Conservation (phyloP, 92 coral and sea anemone genomes). For the Porites divaricata region DNA sequence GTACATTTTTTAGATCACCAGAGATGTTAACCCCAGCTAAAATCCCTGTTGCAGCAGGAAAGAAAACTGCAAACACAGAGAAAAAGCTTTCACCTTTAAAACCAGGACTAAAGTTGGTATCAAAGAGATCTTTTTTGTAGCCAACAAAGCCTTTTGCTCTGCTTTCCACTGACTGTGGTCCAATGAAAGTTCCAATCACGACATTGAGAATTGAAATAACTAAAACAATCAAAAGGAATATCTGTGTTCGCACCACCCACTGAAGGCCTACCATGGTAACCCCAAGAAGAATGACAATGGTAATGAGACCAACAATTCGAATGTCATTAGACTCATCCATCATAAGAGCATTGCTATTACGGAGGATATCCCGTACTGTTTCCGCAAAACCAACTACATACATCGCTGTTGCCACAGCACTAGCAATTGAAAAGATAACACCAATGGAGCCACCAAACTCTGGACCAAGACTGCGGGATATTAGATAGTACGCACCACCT, state of each 20-base stretch:
- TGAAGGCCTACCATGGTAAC: slow-evolving; percentile 87
- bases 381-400: slow-evolving; percentile 98
- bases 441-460: slow-evolving; percentile 99
- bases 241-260: slow-evolving; percentile 97
- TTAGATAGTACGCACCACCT: slow-evolving; percentile 96
- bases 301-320: slow-evolving; percentile 91
- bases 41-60: slow-evolving; percentile 98
- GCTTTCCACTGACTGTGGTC: slow-evolving; percentile 81
- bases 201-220: slow-evolving; percentile 85
- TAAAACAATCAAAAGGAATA: slow-evolving; percentile 77
- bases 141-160: slow-evolving; percentile 83
- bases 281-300: slow-evolving; percentile 83
- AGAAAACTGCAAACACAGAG: slow-evolving; percentile 96
- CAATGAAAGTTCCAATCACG: slow-evolving; percentile 85
- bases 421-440: slow-evolving; percentile 92
- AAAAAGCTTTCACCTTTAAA: slow-evolving; percentile 84
- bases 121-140: slow-evolving; percentile 65
- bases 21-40: slow-evolving; percentile 98
- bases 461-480: slow-evolving; percentile 98
- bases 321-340: slow-evolving; percentile 92
- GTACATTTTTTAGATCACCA: slow-evolving; percentile 88
- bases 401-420: slow-evolving; percentile 98
- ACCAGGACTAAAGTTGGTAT: slow-evolving; percentile 75
- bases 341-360: slow-evolving; percentile 73
- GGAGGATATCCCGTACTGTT: slow-evolving; percentile 87